phyloP scores from a whole-genome alignment of 2,888 invertebrate genomes.

The Cheilosia pagana region DNA sequence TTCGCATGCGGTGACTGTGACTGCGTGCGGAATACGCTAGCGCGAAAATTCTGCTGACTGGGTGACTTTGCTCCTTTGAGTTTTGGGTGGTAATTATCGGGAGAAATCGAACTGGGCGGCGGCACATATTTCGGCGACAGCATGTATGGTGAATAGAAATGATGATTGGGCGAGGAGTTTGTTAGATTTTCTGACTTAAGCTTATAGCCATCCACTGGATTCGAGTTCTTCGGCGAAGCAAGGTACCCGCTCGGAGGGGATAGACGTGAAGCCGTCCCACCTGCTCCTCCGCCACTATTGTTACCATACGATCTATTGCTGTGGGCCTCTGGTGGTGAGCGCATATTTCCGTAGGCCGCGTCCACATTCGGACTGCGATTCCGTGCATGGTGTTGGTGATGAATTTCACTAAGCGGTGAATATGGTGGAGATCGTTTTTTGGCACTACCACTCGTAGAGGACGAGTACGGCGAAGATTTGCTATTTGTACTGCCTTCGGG shows the following conservation, averaged over 20 bases:
- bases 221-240: slow-evolving; percentile 77
- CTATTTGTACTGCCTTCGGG: slow-evolving; percentile 80
- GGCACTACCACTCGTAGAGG: slow-evolving; percentile 68
- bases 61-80: slow-evolving; percentile 68
- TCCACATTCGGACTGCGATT: slow-evolving; percentile 77
- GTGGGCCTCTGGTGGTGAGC: slow-evolving; percentile 78
- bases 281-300: slow-evolving; percentile 52
- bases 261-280: slow-evolving; percentile 74
- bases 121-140: slow-evolving; percentile 79
- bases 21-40: slow-evolving; percentile 64
- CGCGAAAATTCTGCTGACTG: slow-evolving; percentile 66
- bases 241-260: slow-evolving; percentile 72
- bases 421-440: slow-evolving; percentile 82
- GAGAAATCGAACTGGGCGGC: slow-evolving; percentile 70
- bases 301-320: slow-evolving; percentile 71
- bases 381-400: slow-evolving; percentile 66
- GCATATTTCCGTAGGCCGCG: slow-evolving; percentile 69
- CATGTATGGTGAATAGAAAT: slow-evolving; percentile 81
- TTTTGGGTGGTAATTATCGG: slow-evolving; percentile 61
- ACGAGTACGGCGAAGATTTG: slow-evolving; percentile 61
- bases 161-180: slow-evolving; percentile 76
- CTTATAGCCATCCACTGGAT: slow-evolving; percentile 74
- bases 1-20: slow-evolving; percentile 66
- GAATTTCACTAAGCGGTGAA: slow-evolving; percentile 78
- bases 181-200: slow-evolving; percentile 72